These are phyloP conservation scores for Molanna angustata DNA, from an alignment of 2,888 invertebrate genomes.

Conservation along the genomic window DNA sequence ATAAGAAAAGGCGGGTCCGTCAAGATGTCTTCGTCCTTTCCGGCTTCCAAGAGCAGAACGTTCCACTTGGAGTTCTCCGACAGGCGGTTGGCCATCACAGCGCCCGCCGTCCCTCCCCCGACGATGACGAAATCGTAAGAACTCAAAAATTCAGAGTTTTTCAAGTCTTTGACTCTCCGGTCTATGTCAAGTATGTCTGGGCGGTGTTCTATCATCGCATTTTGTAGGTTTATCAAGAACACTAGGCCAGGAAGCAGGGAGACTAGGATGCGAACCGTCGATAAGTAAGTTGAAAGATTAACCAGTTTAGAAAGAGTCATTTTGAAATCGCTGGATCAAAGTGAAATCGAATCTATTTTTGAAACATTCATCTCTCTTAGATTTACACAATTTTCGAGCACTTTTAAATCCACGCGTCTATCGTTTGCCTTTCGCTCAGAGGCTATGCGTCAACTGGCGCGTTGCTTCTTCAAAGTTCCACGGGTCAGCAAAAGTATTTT, in stretches of 20 bases:
- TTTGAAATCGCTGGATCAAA: neutral
- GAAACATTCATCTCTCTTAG: too few relatives aligned
- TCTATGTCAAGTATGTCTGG: constrained; percentile 69
- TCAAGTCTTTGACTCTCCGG: constrained; percentile 58
- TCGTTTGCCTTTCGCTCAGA: too few relatives aligned
- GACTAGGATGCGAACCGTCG: constrained; percentile 63
- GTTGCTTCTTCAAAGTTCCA: too few relatives aligned
- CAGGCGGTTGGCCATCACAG: constrained; percentile 74
- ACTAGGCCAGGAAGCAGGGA: constrained; percentile 65
- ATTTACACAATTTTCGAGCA: too few relatives aligned
- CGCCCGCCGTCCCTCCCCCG: constrained; percentile 80
- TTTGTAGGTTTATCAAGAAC: constrained; percentile 61
- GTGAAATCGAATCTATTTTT: too few relatives aligned
- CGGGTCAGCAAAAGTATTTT: too few relatives aligned
- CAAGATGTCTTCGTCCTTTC: constrained; percentile 68
- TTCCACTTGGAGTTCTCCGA: constrained; percentile 71
- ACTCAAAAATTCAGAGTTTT: constrained; percentile 52
- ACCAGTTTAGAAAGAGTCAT: constrained; percentile 6
- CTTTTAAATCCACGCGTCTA: too few relatives aligned
- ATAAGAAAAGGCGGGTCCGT: constrained; percentile 72
- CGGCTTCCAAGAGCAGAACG: constrained; percentile 77
- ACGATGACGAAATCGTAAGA: constrained; percentile 78
- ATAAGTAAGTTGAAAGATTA: constrained; percentile 42
- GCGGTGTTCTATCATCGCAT: constrained; percentile 61
- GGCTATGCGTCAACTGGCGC: too few relatives aligned